Evolutionary conservation across 2,113 vertebrate genomes (phyloP).

Genomic region (Calyptommatus sinebrachiatus): DNA sequence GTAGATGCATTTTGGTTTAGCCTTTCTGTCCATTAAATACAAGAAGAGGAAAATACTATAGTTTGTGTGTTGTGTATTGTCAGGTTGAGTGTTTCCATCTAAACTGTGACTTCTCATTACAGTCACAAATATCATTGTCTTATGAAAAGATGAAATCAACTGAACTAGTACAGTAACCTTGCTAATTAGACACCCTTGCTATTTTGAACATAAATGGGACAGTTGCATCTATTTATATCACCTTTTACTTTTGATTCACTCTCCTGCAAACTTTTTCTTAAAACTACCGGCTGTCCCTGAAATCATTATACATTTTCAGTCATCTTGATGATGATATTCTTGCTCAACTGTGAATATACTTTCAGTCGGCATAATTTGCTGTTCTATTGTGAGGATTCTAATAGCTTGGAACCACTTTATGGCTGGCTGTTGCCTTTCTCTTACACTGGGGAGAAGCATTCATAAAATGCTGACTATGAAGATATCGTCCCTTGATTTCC

Average conservation of each 20-base stretch:
- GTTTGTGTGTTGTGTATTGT: not conserved
- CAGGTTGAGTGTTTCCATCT: constrained; percentile 33
- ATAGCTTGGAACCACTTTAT: constrained; percentile 33
- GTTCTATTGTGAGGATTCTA: constrained; percentile 43
- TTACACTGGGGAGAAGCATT: constrained; percentile 33
- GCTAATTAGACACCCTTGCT: constrained; percentile 19
- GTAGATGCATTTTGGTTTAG: not conserved
- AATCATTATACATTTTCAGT: constrained; percentile 83
- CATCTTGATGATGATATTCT: constrained; percentile 84
- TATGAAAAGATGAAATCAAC: not conserved
- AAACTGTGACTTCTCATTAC: constrained; percentile 44
- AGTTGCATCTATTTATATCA: constrained; percentile 66
- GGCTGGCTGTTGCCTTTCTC: constrained; percentile 36
- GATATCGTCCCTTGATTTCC: constrained; percentile 57
- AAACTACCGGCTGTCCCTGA: constrained; percentile 82
- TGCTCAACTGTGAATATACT: constrained; percentile 62
- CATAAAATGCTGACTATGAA: constrained; percentile 39
- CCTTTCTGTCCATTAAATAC: not conserved
- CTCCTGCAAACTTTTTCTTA: constrained; percentile 72
- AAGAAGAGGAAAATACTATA: not conserved
- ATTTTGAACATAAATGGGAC: constrained; percentile 36
- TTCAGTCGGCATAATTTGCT: constrained; percentile 54
- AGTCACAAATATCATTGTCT: constrained; percentile 46
- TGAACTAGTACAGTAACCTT: not conserved
- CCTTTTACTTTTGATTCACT: constrained; percentile 75